phyloP scores from a whole-genome alignment of 2,797 vertebrate species.

The Enoplosus armatus region DNA sequence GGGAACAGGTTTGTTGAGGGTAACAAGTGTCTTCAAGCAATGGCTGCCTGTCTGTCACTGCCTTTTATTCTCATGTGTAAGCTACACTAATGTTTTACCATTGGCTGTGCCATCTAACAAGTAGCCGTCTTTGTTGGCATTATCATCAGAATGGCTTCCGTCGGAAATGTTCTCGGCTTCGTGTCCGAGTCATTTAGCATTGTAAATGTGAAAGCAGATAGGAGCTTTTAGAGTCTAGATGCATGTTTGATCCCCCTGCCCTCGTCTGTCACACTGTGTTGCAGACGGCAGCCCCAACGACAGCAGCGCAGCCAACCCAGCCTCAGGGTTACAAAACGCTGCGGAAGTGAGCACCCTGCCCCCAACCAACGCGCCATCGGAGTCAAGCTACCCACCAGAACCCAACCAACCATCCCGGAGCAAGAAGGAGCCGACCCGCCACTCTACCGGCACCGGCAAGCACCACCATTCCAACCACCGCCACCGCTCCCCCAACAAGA shows the following conservation, averaged over 20 bases:
- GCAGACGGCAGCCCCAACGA: conserved; percentile 92
- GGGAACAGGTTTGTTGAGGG: conserved; percentile 70
- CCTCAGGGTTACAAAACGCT: conserved; percentile 94
- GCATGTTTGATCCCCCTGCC: conserved; percentile 79
- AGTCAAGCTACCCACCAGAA: conserved; percentile 92
- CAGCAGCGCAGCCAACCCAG: conserved; percentile 89
- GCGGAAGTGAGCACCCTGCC: conserved; percentile 92
- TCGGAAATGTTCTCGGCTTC: conserved; percentile 69
- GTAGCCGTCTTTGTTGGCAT: conserved; percentile 65
- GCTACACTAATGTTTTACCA: conserved; percentile 62
- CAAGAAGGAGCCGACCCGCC: conserved; percentile 88
- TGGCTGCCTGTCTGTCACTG: conserved; percentile 72
- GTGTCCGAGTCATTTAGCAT: conserved; percentile 66
- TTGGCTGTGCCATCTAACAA: conserved; percentile 69
- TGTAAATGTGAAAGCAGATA: conserved; percentile 53
- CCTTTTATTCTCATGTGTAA: conserved; percentile 59
- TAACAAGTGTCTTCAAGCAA: conserved; percentile 45
- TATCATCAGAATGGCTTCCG: conserved; percentile 77
- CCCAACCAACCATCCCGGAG: conserved; percentile 92
- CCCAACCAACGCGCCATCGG: conserved; percentile 84
- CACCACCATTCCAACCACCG: conserved; percentile 87
- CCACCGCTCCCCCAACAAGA: conserved; percentile 89
- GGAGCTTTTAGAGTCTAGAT: conserved; percentile 44
- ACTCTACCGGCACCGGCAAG: conserved; percentile 74
- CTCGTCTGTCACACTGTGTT: conserved; percentile 83